phyloP scores from a whole-genome alignment of 2,797 vertebrate genomes.

The Aselliscus stoliczkanus region DNA sequence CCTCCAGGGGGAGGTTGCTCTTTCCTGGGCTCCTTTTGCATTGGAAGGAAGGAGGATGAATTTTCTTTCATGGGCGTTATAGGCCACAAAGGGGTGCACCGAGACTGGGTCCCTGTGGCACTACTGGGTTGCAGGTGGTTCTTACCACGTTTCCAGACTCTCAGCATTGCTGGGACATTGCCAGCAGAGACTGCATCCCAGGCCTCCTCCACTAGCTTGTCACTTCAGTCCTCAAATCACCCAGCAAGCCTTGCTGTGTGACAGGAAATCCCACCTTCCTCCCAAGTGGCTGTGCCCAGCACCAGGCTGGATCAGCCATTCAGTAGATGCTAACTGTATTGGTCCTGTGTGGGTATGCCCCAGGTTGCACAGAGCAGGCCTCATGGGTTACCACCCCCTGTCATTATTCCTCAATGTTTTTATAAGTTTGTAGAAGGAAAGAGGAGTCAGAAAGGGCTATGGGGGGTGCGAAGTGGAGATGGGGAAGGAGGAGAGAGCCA shows the following conservation, averaged over 20 bases:
- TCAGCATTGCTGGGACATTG: background rate
- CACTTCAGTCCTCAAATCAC: background rate
- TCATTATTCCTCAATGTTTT: background rate
- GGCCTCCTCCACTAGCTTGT: background rate
- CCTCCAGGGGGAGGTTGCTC: too few species aligned
- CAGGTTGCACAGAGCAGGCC: background rate
- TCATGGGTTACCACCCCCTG: too few species aligned
- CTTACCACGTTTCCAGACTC: background rate
- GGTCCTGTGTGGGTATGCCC: background rate
- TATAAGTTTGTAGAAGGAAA: background rate
- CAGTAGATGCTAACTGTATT: background rate
- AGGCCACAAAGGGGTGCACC: background rate
- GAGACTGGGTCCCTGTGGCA: background rate
- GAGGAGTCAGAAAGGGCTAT: rapidly evolving
- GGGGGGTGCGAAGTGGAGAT: background rate
- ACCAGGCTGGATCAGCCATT: background rate
- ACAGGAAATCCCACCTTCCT: background rate
- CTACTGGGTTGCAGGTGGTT: background rate
- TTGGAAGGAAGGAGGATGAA: too few species aligned
- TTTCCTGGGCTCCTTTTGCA: too few species aligned
- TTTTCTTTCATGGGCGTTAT: background rate
- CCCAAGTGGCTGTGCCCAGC: background rate
- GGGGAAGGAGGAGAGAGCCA: background rate
- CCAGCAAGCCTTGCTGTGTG: background rate
- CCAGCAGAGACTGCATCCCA: background rate